Evolutionary conservation across 2,113 vertebrate species (phyloP), one percentile per base, ranked within the genome.

Genomic region (Urocynchramus pylzowi): DNA sequence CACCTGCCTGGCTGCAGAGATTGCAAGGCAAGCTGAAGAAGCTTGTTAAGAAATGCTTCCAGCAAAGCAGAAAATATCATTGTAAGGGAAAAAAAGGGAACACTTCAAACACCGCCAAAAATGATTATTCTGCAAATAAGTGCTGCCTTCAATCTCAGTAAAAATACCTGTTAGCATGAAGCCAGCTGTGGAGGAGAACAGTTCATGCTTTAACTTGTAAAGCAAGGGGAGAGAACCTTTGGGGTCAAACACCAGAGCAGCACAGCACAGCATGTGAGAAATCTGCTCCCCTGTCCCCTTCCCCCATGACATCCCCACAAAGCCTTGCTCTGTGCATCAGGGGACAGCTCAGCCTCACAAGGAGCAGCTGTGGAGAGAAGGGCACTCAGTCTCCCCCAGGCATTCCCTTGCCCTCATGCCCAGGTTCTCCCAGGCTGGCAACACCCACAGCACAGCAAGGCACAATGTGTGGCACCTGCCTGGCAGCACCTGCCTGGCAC

Each of bases 51-150:
- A 86, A 89, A 92, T 17, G 56, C 95, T 95, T 75, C 81, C 84
- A 92, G 92, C 82, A 92, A 95, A 96, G 56, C 63, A 92, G 79
- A 92, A 79, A 92, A 94, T 89, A 83, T 78, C 17, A 47, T 77
- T 65, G 56, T 31, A 61, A 93, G 50, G 30, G 35, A 13, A 78
- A 84, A 86, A 63, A 85, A 44, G 9, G 6, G 24, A 86, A 44
- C 54, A 84, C 90, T 93, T 95, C 93, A 97, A 95, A 95, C 15
- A 0, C 47, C 86, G 49, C 15, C 71, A 90, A 86, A 95, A 95
- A 77, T 94, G 54, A 94, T 93, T 95, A 86, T 90, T 95, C 93
- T 95, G 93, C 90, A 91, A 93, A 63, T 94, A 95, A 91, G 30
- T 33, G 14, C 59, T 93, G 75, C 35, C 27, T 90, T 77, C 79